Base-by-base conservation (phyloP, 2,113 vertebrate species). In the Myiozetetes cayanensis region DNA sequence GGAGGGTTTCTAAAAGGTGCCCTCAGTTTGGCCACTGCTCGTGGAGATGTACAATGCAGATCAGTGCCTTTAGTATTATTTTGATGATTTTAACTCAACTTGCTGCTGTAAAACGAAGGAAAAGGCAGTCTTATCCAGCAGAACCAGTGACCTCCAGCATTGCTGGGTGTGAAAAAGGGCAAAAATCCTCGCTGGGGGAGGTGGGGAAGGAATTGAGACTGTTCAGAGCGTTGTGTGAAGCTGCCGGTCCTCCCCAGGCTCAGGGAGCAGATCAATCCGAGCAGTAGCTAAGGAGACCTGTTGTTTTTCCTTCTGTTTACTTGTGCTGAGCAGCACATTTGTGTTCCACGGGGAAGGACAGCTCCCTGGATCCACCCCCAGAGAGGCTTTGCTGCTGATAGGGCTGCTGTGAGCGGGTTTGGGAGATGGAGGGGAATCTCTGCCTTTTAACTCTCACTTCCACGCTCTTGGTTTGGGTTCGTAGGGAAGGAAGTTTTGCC, bases 181-280 rank as follows among this genome's bases (percentile, higher is more conserved):
- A 55, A 24, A 58, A 33, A 41, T 23, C 35, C 41, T 46, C 3
- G 0, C 52, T 10, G 59, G 72, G 44, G 12, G 72, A 49, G 6
- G 52, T 11, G 47, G 35, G n/a, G 37, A 11, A 55, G 31, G 8
- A 35, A 27, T 9, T 0, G 4, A 33, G 22, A 6, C 17, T 20
- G 9, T 49, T 82, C 8, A 3, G 58, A 73, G 67, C 22, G n/a
- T 53, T 55, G 46, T 6, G 27, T 22, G 77, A 22, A 49, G 46
- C n/a, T 77, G 37, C 70, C 24, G 3, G 24, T 43, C 2, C 30
- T 79, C 4, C 0, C 8, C 22, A 23, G 43, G 39, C 39, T 33
- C 1, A 0, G 41, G 72, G 52, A 50, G 6, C 14, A 6, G 43
- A 52, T 37, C 35, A n/a, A 39, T 35, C 47, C 25, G 58, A 55